A percentile compares a stretch with the other conserved stretches of the same genome.
Conservation (phyloP, 2,113 vertebrate species). For the Ctenomys sociabilis region DNA sequence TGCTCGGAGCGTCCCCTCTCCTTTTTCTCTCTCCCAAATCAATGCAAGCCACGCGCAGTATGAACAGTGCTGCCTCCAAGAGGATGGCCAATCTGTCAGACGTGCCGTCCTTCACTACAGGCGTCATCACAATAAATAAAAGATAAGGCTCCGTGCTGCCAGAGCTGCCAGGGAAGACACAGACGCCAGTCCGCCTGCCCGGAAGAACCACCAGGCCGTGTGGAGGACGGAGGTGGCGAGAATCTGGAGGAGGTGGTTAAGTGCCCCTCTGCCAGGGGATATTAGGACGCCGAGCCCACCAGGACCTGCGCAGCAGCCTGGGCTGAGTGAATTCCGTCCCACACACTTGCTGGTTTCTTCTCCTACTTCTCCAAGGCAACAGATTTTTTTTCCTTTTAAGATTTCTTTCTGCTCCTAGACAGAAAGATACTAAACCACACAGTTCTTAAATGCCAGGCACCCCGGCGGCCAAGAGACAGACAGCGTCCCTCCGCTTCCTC, state of each 20-base stretch:
- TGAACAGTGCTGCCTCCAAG: constrained; percentile 68
- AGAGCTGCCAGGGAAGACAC: constrained; percentile 64
- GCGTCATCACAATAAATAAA: constrained; percentile 66
- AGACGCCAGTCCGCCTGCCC: constrained; percentile 67
- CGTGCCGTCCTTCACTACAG: constrained; percentile 54
- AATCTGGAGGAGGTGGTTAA: neutral
- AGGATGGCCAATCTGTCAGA: constrained; percentile 51
- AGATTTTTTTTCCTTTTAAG: constrained; percentile 40
- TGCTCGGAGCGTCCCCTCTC: constrained; percentile 22
- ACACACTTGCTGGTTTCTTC: constrained; percentile 61
- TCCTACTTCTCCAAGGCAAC: constrained; percentile 75
- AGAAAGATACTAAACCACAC: neutral
- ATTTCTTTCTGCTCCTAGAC: constrained; percentile 39
- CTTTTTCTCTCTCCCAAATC: constrained; percentile 55
- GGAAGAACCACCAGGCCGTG: neutral
- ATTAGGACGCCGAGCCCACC: neutral
- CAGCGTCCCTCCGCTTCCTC: fast-evolving
- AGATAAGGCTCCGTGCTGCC: constrained; percentile 65
- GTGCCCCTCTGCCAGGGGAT: neutral
- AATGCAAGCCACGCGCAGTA: constrained; percentile 1
- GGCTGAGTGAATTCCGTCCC: constrained; percentile 45
- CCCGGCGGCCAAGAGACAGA: fast-evolving
- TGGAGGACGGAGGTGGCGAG: neutral
- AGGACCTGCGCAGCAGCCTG: neutral
- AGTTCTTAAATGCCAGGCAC: neutral